Percentiles rank a stretch among this genome's conserved stretches.
These are phyloP conservation scores for Girardia tigrina DNA, from an alignment of 2,888 invertebrate species.

Conservation along the genomic window DNA sequence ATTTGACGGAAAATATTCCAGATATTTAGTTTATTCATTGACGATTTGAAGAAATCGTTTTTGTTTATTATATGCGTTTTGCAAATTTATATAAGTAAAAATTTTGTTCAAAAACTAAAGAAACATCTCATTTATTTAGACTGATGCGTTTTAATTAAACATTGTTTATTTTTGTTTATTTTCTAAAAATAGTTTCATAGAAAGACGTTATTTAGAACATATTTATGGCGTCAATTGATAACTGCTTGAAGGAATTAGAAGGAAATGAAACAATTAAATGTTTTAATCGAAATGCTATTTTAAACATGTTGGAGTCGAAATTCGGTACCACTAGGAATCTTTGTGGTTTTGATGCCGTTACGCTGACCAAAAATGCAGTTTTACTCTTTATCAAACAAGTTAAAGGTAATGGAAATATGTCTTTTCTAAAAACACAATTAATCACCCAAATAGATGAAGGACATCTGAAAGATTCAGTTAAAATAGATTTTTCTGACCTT, in stretches of 20 bases:
- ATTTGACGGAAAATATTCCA: too few relatives aligned
- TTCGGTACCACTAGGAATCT: not conserved
- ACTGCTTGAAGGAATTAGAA: not conserved
- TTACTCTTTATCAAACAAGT: not conserved
- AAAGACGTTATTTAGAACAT: not conserved
- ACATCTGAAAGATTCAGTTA: not conserved
- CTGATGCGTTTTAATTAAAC: too few relatives aligned
- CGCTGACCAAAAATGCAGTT: not conserved
- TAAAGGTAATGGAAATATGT: not conserved
- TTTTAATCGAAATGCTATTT: not conserved
- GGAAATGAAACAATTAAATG: not conserved
- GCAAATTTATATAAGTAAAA: too few relatives aligned
- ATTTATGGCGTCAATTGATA: not conserved
- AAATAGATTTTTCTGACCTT: not conserved
- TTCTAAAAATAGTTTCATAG: too few relatives aligned
- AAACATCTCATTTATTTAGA: too few relatives aligned
- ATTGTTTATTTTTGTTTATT: too few relatives aligned
- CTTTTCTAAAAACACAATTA: too few relatives aligned
- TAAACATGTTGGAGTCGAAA: not conserved
- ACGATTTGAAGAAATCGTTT: too few relatives aligned
- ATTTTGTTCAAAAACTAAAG: too few relatives aligned
- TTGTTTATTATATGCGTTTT: too few relatives aligned
- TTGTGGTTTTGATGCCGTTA: constrained; percentile 8
- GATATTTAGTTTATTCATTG: too few relatives aligned
- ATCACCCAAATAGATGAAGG: too few relatives aligned